Base-by-base conservation (phyloP, 2,113 vertebrate species). In the Hippolais icterina region DNA sequence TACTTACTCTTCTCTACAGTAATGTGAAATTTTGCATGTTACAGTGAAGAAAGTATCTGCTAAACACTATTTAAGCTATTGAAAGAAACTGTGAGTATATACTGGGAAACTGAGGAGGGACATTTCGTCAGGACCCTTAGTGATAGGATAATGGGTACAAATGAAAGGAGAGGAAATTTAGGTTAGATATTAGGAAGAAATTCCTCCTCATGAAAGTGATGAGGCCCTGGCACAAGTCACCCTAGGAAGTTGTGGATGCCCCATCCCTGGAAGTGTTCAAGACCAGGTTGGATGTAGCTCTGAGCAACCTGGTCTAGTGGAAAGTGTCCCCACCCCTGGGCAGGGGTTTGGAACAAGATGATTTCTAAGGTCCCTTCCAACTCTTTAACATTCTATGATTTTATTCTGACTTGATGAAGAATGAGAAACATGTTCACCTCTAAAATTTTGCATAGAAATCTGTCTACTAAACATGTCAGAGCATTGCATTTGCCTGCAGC, bases 391-490 rank as follows among this genome's bases (percentile, higher is more conserved):
- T 27, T 59, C 37, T 18, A 3, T 76, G 33, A 37, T 68, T 59
- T 31, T 37, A 68, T 54, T 31, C 23, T 50, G 52, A 25, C 16
- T 65, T 82, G 6, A 2, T 71, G 61, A 75, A 84, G 47, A 66
- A 68, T 12, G 11, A 91, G 27, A 47, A 83, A 39, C 6, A 5
- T 0, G 0, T 37, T 76, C 33, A 23, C 6, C 41, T 41, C 23
- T 46, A 31, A 50, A 66, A 8, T 54, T 46, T 23, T 50, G 6
- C 6, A 8, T 8, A 18, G 20, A 64, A 82, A 71, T 12, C 17
- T 16, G 7, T n/a, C 28, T 37, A 7, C 19, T 19, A 24, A 59
- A 46, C 0, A 0, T 42, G 22, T 50, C 24, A 54, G 47, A 71
- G 19, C 21, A 15, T 17, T 44, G 16, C 6, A 14, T 59, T 37